Evolutionary conservation across 2,888 invertebrate species (phyloP).

Genomic region (Platycheirus albimanus): DNA sequence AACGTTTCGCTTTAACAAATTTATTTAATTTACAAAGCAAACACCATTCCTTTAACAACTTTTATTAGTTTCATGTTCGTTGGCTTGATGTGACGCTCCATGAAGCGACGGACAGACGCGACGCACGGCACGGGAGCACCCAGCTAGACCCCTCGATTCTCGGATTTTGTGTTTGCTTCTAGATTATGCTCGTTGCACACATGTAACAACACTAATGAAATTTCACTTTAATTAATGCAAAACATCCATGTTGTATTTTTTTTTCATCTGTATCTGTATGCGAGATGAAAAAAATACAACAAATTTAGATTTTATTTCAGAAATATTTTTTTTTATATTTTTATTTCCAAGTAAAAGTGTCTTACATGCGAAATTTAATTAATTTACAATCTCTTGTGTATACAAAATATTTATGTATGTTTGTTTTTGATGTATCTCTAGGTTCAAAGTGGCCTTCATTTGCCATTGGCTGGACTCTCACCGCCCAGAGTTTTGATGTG

Average conservation of each 20-base stretch:
- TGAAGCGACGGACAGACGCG: constrained; percentile 5
- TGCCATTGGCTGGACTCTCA: constrained; percentile 81
- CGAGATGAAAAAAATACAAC: no score
- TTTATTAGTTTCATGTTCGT: constrained; percentile 11
- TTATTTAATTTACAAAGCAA: constrained; percentile 23
- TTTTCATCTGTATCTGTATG: no score
- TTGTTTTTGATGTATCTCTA: constrained; percentile 67
- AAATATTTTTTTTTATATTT: not conserved
- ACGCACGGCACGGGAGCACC: no score
- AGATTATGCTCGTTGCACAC: constrained; percentile 38
- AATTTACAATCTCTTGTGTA: constrained; percentile 36
- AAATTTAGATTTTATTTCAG: no score
- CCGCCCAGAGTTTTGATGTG: constrained; percentile 80
- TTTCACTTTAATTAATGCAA: constrained; percentile 61
- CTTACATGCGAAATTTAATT: constrained; percentile 35
- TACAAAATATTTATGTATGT: not conserved
- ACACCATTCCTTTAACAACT: constrained; percentile 25
- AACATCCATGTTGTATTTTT: constrained; percentile 38
- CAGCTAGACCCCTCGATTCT: constrained; percentile 4
- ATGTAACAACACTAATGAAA: constrained; percentile 41
- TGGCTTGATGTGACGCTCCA: not conserved
- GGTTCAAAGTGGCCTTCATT: constrained; percentile 82
- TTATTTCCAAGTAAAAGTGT: not conserved
- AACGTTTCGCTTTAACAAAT: not conserved
- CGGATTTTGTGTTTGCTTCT: constrained; percentile 18